Evolutionary conservation across 35 echinoderm and acorn worm genomes (phyloP), one percentile per base, ranked within the genome.

Genomic region (Ophiothrix spiculata): DNA sequence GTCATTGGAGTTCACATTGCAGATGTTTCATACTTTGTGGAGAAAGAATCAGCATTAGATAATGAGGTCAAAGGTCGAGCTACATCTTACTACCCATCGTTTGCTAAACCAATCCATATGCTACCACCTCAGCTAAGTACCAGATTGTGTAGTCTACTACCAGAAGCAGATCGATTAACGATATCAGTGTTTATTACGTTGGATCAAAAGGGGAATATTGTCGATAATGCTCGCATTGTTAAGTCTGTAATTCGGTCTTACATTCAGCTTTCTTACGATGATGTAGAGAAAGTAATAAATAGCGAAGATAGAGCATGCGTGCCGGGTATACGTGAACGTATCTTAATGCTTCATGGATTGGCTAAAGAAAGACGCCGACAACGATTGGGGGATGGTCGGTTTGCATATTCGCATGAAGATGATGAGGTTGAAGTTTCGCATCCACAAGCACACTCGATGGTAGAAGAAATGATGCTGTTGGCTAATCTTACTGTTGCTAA

Each of bases 1-100:
- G 49, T 45, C 54, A 86, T 98, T 40, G 95, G 95, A 14, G 79
- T 98, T 77, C 95, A 98, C 79, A 98, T 98, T 77, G 91, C 95
- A 29, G 95, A 98, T 89, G 95, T 94, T 0, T 80, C 88, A 34
- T 93, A 78, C 87, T 98, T 94, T 78, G 81, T 98, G 0, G 10
- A 13, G 0, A 86, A 80, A 39, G 77, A 60, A 40, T 77, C 74
- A 31, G 37, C 39, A 14, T 33, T 94, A 4, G 95, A 98, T 80
- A 56, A 86, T 33, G 92, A 94, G 34, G 95, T 89, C 74, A 46
- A 33, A 29, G 69, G 56, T 35, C 83, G 95, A 75, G 91, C 81
- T 31, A 88, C 78, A 40, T 89, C 95, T 1, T 94, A 91, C 39
- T 91, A 91, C 42, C 77, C 87, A n/a, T 38, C 42, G 3, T 85